Percentiles rank a stretch among this genome's conserved stretches.
phyloP scores from a whole-genome alignment of 2,797 vertebrate species.

The Oryzias sinensis region DNA sequence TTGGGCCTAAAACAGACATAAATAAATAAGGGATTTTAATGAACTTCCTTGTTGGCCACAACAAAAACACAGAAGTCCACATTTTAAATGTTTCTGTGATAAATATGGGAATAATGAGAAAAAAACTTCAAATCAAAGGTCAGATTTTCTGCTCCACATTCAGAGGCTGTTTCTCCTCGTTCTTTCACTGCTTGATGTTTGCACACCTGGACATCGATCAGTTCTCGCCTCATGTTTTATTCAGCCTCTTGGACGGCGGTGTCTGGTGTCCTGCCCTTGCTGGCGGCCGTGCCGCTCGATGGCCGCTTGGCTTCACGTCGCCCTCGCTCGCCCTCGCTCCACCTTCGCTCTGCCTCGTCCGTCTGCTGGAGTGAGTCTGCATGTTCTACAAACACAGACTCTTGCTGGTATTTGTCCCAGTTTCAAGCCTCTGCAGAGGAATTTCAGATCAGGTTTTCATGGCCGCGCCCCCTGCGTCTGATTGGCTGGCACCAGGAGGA shows the following conservation, averaged over 20 bases:
- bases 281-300: slow-evolving; percentile 31
- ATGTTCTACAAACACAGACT: neutral
- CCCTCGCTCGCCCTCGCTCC: slow-evolving; percentile 1
- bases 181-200: neutral
- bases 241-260: slow-evolving; percentile 38
- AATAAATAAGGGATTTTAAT: too few relatives aligned
- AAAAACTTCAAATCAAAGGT: too few relatives aligned
- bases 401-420: slow-evolving; percentile 40
- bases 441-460: slow-evolving; percentile 17
- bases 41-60: too few relatives aligned
- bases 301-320: slow-evolving; percentile 10
- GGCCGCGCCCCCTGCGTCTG: neutral
- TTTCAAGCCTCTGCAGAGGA: slow-evolving; percentile 21
- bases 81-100: too few relatives aligned
- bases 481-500: slow-evolving; percentile 14
- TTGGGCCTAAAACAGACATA: too few relatives aligned
- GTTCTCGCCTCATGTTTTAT: slow-evolving; percentile 59
- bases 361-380: slow-evolving; percentile 4
- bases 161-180: neutral
- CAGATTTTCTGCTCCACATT: too few relatives aligned
- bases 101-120: too few relatives aligned
- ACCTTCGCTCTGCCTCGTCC: slow-evolving; percentile 2
- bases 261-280: slow-evolving; percentile 47
- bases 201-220: slow-evolving; percentile 13
- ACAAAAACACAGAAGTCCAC: too few relatives aligned